Conservation (phyloP, 2,113 vertebrate genomes). For the Coryphaenoides rupestris region DNA sequence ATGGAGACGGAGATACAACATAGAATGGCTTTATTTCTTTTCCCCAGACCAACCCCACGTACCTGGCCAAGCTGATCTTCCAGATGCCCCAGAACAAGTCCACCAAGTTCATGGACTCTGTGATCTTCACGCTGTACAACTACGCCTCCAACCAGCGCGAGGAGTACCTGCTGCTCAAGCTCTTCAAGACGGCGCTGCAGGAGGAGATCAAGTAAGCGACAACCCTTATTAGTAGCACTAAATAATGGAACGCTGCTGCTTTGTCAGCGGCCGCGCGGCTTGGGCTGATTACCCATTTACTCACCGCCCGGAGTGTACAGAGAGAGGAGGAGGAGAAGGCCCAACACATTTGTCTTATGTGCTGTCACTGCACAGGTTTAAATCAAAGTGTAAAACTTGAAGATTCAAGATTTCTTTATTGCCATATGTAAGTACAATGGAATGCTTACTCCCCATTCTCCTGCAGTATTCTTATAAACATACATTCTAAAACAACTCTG, state of each 20-base stretch:
- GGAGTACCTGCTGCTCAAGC: slow-evolving; percentile 91
- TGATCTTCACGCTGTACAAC: slow-evolving; percentile 97
- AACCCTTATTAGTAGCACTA: not conserved
- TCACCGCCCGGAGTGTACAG: too few relatives aligned
- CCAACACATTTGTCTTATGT: too few relatives aligned
- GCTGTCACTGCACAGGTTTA: too few relatives aligned
- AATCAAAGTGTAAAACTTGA: too few relatives aligned
- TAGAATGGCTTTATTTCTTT: slow-evolving; percentile 7
- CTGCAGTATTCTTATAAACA: too few relatives aligned
- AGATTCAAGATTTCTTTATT: too few relatives aligned
- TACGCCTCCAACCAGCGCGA: slow-evolving; percentile 97
- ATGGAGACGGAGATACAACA: too few relatives aligned
- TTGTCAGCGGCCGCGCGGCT: not conserved
- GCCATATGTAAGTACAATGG: too few relatives aligned
- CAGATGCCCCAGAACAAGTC: slow-evolving; percentile 99
- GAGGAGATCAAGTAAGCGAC: slow-evolving; percentile 92
- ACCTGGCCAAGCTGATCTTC: slow-evolving; percentile 97
- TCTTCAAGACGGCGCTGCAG: slow-evolving; percentile 94
- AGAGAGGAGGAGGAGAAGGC: too few relatives aligned
- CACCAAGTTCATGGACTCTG: slow-evolving; percentile 98
- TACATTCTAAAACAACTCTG: too few relatives aligned
- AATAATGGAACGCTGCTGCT: not conserved
- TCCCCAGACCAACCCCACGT: slow-evolving; percentile 97
- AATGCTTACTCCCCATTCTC: too few relatives aligned
- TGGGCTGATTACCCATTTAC: too few relatives aligned